Conservation (phyloP, 2,113 vertebrate genomes). For the Dascyllus trimaculatus region DNA sequence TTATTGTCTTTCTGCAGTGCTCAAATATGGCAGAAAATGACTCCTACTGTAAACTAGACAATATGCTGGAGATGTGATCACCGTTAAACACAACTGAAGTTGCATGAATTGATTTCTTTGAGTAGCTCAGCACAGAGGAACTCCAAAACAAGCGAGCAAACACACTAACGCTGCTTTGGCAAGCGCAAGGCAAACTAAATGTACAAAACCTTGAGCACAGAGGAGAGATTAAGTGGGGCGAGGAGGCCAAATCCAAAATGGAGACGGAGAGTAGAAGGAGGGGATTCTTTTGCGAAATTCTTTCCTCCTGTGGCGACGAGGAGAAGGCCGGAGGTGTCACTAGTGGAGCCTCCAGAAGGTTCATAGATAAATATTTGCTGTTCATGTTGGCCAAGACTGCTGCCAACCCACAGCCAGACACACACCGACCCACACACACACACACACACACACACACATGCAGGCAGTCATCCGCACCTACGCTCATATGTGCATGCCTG, state of each 20-base stretch:
- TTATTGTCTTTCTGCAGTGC: slow-evolving; percentile 2
- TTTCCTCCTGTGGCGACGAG: slow-evolving; percentile 33
- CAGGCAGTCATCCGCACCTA: slow-evolving; percentile 13
- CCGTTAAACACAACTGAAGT: background rate
- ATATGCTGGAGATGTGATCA: background rate
- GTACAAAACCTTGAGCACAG: background rate
- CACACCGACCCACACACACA: slow-evolving; percentile 20
- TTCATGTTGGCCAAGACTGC: slow-evolving; percentile 46
- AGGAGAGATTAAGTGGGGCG: background rate
- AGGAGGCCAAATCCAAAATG: background rate
- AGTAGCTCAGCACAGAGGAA: background rate
- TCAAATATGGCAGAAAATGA: background rate
- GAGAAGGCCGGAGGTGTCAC: slow-evolving; percentile 27
- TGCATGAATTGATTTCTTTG: background rate
- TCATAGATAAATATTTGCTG: slow-evolving; percentile 77
- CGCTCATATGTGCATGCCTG: slow-evolving; percentile 9
- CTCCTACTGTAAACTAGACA: background rate
- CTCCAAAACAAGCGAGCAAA: background rate
- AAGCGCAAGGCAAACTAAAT: background rate
- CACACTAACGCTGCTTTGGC: background rate
- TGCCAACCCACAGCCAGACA: slow-evolving; percentile 27
- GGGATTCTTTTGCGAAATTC: slow-evolving; percentile 12
- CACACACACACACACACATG: background rate
- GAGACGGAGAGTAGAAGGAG: background rate
- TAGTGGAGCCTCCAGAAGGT: slow-evolving; percentile 37